Evolutionary conservation across 2,797 vertebrate species (phyloP), one percentile per base, ranked within the genome.

Genomic region (Helarctos malayanus): DNA sequence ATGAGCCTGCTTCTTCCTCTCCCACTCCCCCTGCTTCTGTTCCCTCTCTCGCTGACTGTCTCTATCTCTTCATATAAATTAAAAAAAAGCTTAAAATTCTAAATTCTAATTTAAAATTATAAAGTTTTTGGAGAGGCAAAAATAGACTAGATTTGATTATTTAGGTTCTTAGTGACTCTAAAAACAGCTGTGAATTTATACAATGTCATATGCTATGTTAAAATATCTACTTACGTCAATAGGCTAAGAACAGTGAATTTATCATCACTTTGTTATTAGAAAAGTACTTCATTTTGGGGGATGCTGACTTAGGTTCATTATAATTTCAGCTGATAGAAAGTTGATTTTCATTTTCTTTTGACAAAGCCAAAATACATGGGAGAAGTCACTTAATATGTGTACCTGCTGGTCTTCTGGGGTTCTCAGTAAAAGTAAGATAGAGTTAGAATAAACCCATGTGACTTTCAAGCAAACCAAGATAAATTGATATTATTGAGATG

Each of bases 401-500:
- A 35, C 45, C 14, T 97, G 57, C 14, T 41, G 93, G 2, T 79
- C 63, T 80, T 45, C 61, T 96, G 65, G 91, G 69, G 79, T 89
- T 59, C 73, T 85, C 63, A 85, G 29, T 3, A 21, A 89, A 92
- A 87, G 38, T 63, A 92, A 87, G 41, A 85, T 45, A 92, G 63
- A 94, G 61, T 69, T 32, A 89, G 78, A 91, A 54, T 97, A 88
- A 88, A 95, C 89, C 38, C 29, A 63, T 68, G 23, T 57, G 49
- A 54, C 52, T 95, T 94, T 93, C 15, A 84, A 94, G 89, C 68
- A 27, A 89, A 82, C 14, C 54, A 93, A 94, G 73, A 81, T 91
- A 96, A 95, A 94, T 96, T 91, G 73, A 38, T 82, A 27, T 45
- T 81, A 91, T 95, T 86, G 91, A 94, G 38, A 76, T 96, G 96